A percentile compares a stretch with the other conserved stretches of the same genome.
Evolutionary conservation across 2,888 invertebrate species (phyloP).

Genomic region (Tanypteryx hageni): DNA sequence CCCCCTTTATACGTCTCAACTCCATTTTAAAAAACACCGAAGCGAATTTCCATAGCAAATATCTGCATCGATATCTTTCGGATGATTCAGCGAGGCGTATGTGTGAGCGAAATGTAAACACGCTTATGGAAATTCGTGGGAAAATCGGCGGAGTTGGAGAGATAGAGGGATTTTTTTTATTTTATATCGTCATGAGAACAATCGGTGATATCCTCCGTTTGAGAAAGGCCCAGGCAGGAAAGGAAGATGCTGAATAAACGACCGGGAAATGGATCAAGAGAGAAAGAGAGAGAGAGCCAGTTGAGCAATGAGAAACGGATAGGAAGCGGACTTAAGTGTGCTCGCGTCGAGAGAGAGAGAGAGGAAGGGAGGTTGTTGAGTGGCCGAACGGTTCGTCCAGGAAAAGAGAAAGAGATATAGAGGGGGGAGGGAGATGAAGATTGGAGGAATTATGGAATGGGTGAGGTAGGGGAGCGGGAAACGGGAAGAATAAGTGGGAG

Average conservation of each 20-base stretch:
- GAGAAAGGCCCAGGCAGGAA: conserved; percentile 8
- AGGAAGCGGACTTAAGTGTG: conserved; percentile 22
- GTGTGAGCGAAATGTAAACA: conserved; percentile 9
- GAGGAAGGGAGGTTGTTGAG: not conserved
- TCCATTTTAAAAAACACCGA: not conserved
- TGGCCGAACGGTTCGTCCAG: not conserved
- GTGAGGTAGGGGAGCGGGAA: not conserved
- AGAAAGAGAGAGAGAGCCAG: not conserved
- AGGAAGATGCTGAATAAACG: conserved; percentile 14
- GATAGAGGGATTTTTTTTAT: not conserved
- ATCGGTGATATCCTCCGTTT: conserved; percentile 6
- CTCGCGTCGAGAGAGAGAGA: not conserved
- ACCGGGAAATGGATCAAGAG: not conserved
- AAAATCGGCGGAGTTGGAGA: not conserved
- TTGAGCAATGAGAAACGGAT: not conserved
- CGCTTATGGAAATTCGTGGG: conserved; percentile 8
- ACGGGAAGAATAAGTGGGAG: not conserved
- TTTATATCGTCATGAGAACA: conserved; percentile 7
- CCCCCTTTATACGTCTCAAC: not conserved
- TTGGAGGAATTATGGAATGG: too few relatives aligned
- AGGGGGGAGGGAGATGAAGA: not conserved
- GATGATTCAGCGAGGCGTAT: conserved; percentile 6
- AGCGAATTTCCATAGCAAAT: not conserved
- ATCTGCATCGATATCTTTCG: not conserved
- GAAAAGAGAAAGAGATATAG: not conserved